Conservation (phyloP, 2,113 vertebrate genomes). For the Grus americana region DNA sequence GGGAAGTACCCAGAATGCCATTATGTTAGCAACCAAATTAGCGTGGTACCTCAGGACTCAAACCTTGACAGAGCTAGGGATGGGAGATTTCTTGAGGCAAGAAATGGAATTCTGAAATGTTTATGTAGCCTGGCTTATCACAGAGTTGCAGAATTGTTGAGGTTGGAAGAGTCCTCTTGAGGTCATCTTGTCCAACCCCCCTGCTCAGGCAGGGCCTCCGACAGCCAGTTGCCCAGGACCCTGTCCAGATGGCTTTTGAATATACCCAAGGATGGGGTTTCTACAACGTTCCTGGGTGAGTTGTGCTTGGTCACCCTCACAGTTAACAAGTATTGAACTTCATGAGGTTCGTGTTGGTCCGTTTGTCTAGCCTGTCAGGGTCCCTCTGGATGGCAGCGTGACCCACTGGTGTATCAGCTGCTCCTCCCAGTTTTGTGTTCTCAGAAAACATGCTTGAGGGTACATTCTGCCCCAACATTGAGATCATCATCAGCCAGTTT, state of each 20-base stretch:
- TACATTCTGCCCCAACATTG: neutral
- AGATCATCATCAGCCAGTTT: neutral
- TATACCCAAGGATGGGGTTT: neutral
- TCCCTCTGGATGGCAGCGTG: neutral
- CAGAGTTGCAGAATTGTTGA: neutral
- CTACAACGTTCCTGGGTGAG: neutral
- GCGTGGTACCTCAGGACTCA: neutral
- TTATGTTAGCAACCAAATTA: neutral
- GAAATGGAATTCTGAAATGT: neutral
- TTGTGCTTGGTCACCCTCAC: neutral
- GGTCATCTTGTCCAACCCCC: neutral
- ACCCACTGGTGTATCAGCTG: too few relatives aligned
- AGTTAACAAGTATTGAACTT: neutral
- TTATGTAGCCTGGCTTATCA: neutral
- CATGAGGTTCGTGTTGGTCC: neutral
- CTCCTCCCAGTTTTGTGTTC: neutral
- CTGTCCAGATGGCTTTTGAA: neutral
- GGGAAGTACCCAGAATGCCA: neutral
- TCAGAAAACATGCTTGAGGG: neutral
- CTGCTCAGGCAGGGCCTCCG: neutral
- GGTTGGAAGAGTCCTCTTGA: neutral
- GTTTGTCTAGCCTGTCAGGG: neutral
- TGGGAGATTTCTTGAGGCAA: neutral
- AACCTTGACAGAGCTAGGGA: neutral
- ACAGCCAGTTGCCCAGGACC: neutral